Evolutionary conservation across 2,113 vertebrate genomes (phyloP).

Genomic region (Crotalus horridus): DNA sequence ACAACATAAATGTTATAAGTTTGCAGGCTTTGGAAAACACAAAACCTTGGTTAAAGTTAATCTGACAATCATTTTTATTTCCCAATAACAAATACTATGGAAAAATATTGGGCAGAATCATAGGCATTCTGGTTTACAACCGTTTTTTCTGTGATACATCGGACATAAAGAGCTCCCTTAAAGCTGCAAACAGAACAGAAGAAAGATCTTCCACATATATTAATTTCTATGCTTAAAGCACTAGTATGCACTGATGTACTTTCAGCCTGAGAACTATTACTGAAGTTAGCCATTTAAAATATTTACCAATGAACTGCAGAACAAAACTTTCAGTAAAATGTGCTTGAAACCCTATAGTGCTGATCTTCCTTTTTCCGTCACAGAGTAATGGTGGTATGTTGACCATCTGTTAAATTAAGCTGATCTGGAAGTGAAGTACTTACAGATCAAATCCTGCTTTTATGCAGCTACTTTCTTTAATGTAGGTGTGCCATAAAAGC

Average conservation of each 20-base stretch:
- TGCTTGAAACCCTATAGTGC: conserved; percentile 58
- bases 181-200: conserved; percentile 18
- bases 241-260: not conserved
- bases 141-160: conserved; percentile 15
- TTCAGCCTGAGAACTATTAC: conserved; percentile 32
- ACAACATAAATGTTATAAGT: conserved; percentile 42
- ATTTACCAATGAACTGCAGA: conserved; percentile 46
- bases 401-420: conserved; percentile 68
- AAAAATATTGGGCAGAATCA: conserved; percentile 40
- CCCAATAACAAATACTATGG: conserved; percentile 18
- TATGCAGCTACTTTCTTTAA: conserved; percentile 61
- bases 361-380: conserved; percentile 64
- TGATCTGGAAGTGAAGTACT: conserved; percentile 58
- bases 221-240: conserved; percentile 27
- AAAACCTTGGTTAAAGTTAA: conserved; percentile 35
- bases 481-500: conserved; percentile 70
- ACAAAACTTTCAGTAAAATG: conserved; percentile 63
- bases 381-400: conserved; percentile 56
- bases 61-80: conserved; percentile 25
- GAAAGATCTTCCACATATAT: conserved; percentile 8
- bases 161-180: conserved; percentile 25
- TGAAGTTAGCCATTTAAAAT: conserved; percentile 29
- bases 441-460: conserved; percentile 59
- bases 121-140: conserved; percentile 21
- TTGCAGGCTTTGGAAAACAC: conserved; percentile 37